Conservation (phyloP, 2,797 vertebrate genomes). For the Cuculus canorus region DNA sequence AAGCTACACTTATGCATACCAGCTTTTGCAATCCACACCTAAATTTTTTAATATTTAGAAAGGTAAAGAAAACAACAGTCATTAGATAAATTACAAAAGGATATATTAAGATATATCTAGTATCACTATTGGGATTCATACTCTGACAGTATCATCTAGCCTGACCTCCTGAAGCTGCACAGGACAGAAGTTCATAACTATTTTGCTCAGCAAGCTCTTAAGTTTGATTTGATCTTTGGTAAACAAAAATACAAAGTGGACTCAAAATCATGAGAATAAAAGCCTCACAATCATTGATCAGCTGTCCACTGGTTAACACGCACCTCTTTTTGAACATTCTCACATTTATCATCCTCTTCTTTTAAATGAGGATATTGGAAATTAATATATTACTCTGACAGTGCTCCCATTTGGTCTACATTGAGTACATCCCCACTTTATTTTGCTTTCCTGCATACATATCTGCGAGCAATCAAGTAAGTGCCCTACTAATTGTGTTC, state of each 20-base stretch:
- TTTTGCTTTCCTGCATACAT: not conserved
- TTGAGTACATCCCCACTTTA: not conserved
- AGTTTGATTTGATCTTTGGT: not conserved
- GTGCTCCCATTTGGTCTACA: not conserved
- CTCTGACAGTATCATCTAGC: not conserved
- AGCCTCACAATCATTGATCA: not conserved
- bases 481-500: not conserved
- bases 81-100: not conserved
- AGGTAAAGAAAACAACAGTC: not conserved
- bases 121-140: not conserved
- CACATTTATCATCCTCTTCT: not conserved
- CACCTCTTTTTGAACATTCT: not conserved
- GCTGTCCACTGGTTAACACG: not conserved
- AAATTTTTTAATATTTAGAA: not conserved
- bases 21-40: not conserved
- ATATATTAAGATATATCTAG: not conserved
- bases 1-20: not conserved
- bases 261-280: not conserved
- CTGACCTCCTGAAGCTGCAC: not conserved
- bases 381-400: not conserved
- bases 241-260: not conserved
- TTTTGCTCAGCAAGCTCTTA: not conserved
- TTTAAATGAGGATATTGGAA: not conserved
- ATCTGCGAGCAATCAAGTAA: not conserved
- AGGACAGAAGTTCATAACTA: not conserved